Conservation (phyloP, 2,797 vertebrate genomes). For the Luscinia megarhynchos region DNA sequence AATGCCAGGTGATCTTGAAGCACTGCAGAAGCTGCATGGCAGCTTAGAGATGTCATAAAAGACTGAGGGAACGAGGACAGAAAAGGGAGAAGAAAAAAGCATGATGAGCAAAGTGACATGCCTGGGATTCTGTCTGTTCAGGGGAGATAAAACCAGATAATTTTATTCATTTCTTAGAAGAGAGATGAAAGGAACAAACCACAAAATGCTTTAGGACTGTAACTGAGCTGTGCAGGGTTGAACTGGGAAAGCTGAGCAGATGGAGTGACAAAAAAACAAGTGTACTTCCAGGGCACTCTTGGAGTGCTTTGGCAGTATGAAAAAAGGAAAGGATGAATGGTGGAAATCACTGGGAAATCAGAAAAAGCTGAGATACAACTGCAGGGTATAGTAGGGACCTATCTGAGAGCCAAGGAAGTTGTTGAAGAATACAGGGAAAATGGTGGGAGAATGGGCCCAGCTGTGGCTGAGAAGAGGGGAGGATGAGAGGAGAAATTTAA, state of each 20-base stretch:
- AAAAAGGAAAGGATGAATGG: slow-evolving; percentile 9
- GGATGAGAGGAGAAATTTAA: neutral
- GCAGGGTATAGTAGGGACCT: neutral
- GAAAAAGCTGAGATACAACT: neutral
- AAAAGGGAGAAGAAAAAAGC: neutral
- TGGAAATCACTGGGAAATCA: neutral
- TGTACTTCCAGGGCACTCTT: slow-evolving; percentile 14
- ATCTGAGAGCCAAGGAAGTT: neutral
- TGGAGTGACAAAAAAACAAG: slow-evolving; percentile 32
- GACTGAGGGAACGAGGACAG: neutral
- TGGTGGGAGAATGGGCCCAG: neutral
- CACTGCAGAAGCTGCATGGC: neutral
- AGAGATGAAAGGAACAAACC: neutral
- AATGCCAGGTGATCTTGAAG: neutral
- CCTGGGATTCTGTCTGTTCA: neutral
- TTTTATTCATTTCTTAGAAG: neutral
- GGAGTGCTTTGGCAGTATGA: neutral
- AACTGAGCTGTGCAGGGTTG: neutral
- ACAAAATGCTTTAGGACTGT: neutral
- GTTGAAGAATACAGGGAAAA: neutral
- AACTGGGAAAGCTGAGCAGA: slow-evolving; percentile 44
- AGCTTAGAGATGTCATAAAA: neutral
- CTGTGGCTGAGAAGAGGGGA: neutral
- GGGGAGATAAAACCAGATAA: neutral
- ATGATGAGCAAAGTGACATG: neutral